Base-by-base conservation (phyloP, 2,797 vertebrate genomes). In the Enteromius anoplus region DNA sequence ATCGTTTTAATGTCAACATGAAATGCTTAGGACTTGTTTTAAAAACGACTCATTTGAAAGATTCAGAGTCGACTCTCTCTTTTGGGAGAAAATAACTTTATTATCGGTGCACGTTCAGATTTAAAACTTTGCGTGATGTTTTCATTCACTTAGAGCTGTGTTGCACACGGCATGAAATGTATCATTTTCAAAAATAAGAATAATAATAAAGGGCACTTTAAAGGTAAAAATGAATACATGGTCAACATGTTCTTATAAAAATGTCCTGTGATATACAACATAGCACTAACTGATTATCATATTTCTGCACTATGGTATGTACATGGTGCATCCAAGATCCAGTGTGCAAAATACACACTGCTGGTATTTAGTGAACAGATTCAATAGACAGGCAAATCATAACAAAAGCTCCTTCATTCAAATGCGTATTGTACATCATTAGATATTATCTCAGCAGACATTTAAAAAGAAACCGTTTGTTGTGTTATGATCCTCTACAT, bases 401-500 rank as follows among this genome's bases (percentile, higher is more conserved):
- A 75, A 17, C 34, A 58, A 75, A 75, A 17, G 26, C 26, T 17
- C 26, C 29, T 64, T 64, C 60, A 32, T 62, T 62, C 60, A 29
- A 62, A 26, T 62, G 60, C 3, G 26, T 62, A 29, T 15, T 7
- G 29, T 2, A 32, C 14, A 17, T 32, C 21, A 40, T 58, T 14
- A 40, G 53, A 58, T 26, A 58, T 23, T 37, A 53, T 58, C 21
- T 21, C 29, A 21, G 37, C 51, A 15, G 47, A 3, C 26, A 9
- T 15, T 15, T 3, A 51, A 19, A 73, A 7, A 68, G 14, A 21
- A 32, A 21, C 3, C 1, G 10, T 45, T n/a, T 40, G 45, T 73
- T 51, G 73, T 73, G 29, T 58, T 40, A 10, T 42, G 23, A 82
- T 60, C 17, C 15, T 68, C 49, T 69, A 12, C 60, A 42, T 81